Base-by-base conservation (phyloP, 2,888 invertebrate genomes). In the Syrista parreyssii region DNA sequence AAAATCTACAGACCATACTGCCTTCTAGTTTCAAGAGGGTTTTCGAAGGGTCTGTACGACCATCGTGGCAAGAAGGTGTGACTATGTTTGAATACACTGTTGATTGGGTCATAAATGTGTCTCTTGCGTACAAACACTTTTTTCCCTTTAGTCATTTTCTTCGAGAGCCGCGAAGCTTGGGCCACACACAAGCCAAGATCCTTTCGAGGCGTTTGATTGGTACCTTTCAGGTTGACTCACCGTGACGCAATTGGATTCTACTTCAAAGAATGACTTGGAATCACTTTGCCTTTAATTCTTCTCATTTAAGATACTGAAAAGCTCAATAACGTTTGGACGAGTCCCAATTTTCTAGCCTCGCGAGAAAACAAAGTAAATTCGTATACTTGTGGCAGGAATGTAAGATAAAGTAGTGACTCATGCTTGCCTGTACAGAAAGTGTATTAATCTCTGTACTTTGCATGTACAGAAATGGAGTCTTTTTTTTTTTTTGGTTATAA, bases 81-180 rank as follows among this genome's bases (percentile, higher is more conserved):
- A 90, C 90, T 81, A 86, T 88, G 88, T 88, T 88, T 91, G 91
- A 91, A 91, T 91, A 87, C 89, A 86, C 85, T 88, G 91, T 89
- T 91, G 91, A 91, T 91, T 91, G 90, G 90, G 88, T 87, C 88
- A 90, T 90, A 91, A 91, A 91, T 88, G 91, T 89, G 90, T 90
- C 89, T 90, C 88, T 87, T 81, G 85, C 84, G 84, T 84, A 86
- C 87, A 88, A 89, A 88, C 84, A 87, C 84, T 84, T 87, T 85
- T 87, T 83, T 82, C 83, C 73, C 81, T 81, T 82, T 82, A 79
- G 82, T 87, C 83, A 82, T 86, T 84, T 87, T 83, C 84, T 75
- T 80, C 81, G 76, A 79, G 79, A 82, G 80, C 75, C 81, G 76
- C 80, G 82, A 81, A 81, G 75, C 80, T 75, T 73, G 71, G 89